These are phyloP conservation scores for Buathra laborator DNA, from an alignment of 2,888 invertebrate species.

Conservation along the genomic window DNA sequence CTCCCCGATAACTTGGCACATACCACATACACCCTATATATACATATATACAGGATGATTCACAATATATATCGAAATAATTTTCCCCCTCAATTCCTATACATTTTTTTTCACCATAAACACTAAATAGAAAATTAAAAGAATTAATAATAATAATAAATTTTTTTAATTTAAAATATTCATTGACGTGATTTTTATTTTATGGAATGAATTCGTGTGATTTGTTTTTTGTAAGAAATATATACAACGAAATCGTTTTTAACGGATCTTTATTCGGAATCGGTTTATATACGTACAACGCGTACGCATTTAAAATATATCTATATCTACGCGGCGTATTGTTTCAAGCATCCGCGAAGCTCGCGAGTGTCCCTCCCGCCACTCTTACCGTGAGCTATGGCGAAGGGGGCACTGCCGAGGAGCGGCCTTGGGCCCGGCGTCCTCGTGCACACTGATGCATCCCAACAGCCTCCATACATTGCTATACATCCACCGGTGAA, in stretches of 20 bases:
- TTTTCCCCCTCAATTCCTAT: no score
- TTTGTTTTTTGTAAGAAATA: no score
- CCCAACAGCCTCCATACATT: slow-evolving; percentile 16
- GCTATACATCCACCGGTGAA: slow-evolving; percentile 12
- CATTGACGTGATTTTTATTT: no score
- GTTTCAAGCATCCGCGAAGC: slow-evolving; percentile 50
- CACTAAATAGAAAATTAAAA: no score
- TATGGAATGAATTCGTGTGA: no score
- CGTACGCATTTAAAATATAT: neutral
- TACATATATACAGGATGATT: neutral
- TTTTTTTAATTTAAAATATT: no score
- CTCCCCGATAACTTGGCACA: slow-evolving; percentile 12
- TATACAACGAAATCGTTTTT: no score
- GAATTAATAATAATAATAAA: no score
- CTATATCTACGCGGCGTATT: slow-evolving; percentile 49
- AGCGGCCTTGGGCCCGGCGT: slow-evolving; percentile 64
- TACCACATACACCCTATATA: neutral
- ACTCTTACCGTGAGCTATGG: slow-evolving; percentile 36
- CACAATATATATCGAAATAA: no score
- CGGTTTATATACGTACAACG: neutral
- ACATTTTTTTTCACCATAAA: no score
- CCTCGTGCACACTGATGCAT: slow-evolving; percentile 60
- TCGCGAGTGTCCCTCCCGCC: slow-evolving; percentile 36
- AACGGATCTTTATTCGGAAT: neutral
- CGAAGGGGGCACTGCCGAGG: slow-evolving; percentile 40